phyloP scores from a whole-genome alignment of 2,888 invertebrate species.

The Chymomyza amoena region DNA sequence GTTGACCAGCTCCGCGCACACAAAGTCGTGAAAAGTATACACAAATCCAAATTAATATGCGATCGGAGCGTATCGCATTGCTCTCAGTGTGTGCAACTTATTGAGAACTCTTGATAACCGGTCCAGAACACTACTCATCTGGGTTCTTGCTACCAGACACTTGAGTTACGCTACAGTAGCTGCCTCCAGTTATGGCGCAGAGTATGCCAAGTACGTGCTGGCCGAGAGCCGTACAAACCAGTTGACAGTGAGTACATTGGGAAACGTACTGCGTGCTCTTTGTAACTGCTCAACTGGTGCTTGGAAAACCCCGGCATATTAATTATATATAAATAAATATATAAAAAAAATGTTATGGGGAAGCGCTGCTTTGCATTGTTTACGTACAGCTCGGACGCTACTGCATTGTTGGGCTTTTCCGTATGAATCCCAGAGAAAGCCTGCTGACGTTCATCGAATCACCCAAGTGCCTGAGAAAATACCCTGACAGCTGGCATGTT shows the following conservation, averaged over 20 bases:
- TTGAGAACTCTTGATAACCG: slow-evolving; percentile 18
- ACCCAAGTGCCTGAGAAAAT: neutral
- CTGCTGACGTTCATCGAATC: neutral
- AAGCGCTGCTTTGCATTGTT: neutral
- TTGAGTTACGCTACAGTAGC: neutral
- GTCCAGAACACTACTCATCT: slow-evolving; percentile 20
- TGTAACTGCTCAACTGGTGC: neutral
- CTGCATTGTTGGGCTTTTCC: neutral
- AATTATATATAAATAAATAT: neutral
- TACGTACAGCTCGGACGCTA: neutral
- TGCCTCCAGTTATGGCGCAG: neutral
- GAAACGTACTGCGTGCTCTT: neutral
- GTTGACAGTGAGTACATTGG: slow-evolving; percentile 7
- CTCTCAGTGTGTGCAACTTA: neutral
- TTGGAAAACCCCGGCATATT: slow-evolving; percentile 1
- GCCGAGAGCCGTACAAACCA: slow-evolving; percentile 11
- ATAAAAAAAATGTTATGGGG: neutral
- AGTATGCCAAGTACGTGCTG: neutral
- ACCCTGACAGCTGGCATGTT: neutral
- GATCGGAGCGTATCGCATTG: neutral
- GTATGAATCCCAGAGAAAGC: neutral
- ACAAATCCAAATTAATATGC: neutral
- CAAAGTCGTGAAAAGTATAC: slow-evolving; percentile 20
- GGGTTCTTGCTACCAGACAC: neutral
- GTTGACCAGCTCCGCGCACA: slow-evolving; percentile 8